A percentile compares a stretch with the other conserved stretches of the same genome.
phyloP scores from a whole-genome alignment of 2,113 vertebrate species.

The Heterotilapia buettikoferi region DNA sequence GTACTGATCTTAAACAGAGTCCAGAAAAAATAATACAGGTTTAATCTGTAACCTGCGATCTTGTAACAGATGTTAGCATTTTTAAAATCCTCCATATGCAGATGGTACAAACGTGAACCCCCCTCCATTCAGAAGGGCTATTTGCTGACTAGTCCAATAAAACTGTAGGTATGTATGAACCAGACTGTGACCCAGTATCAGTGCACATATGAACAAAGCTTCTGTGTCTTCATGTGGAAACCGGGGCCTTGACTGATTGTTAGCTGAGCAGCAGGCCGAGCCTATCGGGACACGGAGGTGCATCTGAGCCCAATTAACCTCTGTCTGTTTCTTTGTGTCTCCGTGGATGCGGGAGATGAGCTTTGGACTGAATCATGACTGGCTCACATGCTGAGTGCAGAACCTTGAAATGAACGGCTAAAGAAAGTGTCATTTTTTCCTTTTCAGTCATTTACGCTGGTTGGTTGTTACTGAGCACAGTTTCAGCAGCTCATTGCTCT shows the following conservation, averaged over 20 bases:
- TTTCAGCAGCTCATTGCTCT: neutral
- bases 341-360: neutral
- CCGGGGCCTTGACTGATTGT: neutral
- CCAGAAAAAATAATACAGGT: neutral
- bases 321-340: constrained; percentile 26
- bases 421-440: neutral
- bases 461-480: neutral
- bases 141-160: neutral
- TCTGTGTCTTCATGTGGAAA: neutral
- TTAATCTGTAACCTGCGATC: neutral
- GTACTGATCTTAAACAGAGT: neutral
- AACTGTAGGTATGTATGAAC: neutral
- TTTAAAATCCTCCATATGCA: neutral
- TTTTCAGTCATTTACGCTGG: neutral
- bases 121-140: neutral
- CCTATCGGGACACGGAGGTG: neutral
- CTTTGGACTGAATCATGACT: neutral
- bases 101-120: neutral
- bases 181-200: neutral
- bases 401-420: neutral
- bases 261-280: neutral
- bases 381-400: neutral
- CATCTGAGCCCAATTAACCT: constrained; percentile 49
- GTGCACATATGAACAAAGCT: neutral
- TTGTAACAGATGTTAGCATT: neutral